Conservation (phyloP, 2,888 invertebrate genomes). For the Acleris laterana region DNA sequence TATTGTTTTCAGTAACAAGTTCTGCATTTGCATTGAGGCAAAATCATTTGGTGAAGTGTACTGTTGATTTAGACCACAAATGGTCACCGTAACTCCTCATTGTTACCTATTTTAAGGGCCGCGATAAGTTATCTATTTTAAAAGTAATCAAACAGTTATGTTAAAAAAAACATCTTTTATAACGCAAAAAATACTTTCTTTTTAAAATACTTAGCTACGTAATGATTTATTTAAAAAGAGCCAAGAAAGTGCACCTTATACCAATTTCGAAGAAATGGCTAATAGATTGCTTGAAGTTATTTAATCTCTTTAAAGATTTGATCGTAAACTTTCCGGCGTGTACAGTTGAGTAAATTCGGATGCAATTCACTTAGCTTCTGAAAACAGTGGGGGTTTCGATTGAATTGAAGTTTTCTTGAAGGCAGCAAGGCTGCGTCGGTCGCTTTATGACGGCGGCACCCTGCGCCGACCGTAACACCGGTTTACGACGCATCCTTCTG, state of each 20-base stretch:
- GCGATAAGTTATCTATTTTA: no score
- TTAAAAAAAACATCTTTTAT: no score
- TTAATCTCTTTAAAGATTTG: conserved; percentile 37
- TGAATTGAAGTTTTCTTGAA: conserved; percentile 43
- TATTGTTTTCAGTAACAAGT: no score
- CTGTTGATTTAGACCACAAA: no score
- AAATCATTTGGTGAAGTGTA: no score
- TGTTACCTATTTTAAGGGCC: no score
- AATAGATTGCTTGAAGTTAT: conserved; percentile 36
- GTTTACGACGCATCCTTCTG: conserved; percentile 72
- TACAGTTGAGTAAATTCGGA: conserved; percentile 30
- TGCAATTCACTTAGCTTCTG: conserved; percentile 40
- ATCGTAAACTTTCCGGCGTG: conserved; percentile 32
- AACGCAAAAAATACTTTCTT: not conserved
- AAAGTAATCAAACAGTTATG: no score
- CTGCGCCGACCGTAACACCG: conserved; percentile 59
- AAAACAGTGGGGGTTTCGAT: conserved; percentile 55
- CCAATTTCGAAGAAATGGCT: conserved; percentile 21
- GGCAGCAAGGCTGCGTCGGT: conserved; percentile 46
- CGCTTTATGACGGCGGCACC: conserved; percentile 70
- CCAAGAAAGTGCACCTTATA: not conserved
- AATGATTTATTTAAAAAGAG: not conserved
- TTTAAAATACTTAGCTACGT: not conserved
- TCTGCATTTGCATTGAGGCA: no score
- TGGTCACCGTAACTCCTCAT: no score